phyloP scores from a whole-genome alignment of 2,113 vertebrate species.

The Rhinichthys klamathensis region DNA sequence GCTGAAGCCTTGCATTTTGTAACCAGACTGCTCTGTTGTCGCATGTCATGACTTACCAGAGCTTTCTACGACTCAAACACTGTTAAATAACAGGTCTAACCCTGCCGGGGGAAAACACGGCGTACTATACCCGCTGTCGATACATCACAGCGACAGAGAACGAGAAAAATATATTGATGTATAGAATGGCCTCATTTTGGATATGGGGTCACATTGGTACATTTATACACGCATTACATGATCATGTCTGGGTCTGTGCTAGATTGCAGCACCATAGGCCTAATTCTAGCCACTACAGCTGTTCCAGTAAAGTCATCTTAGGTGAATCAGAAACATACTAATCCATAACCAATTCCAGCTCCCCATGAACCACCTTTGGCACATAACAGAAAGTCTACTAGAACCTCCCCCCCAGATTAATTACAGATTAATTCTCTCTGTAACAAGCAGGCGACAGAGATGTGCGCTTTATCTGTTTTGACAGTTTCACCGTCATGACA shows the following conservation, averaged over 20 bases:
- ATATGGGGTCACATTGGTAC: slow-evolving; percentile 15
- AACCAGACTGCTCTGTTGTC: slow-evolving; percentile 41
- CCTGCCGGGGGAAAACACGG: neutral
- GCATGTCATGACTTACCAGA: slow-evolving; percentile 51
- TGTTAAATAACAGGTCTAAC: slow-evolving; percentile 29
- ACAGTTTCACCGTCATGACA: slow-evolving; percentile 48
- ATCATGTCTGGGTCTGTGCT: slow-evolving; percentile 7
- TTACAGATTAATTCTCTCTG: neutral
- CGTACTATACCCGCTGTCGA: neutral
- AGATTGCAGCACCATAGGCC: neutral
- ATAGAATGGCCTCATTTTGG: slow-evolving; percentile 1
- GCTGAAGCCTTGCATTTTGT: slow-evolving; percentile 17
- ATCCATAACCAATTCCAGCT: neutral
- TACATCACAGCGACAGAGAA: neutral
- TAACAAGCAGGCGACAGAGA: slow-evolving; percentile 23
- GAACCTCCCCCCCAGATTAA: neutral
- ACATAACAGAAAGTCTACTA: neutral
- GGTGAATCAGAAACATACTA: slow-evolving; percentile 46
- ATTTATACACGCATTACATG: slow-evolving; percentile 36
- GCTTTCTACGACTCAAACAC: slow-evolving; percentile 1
- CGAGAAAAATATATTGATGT: slow-evolving; percentile 16
- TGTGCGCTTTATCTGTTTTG: slow-evolving; percentile 3
- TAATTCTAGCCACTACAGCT: slow-evolving; percentile 38
- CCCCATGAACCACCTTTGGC: slow-evolving; percentile 51
- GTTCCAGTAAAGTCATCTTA: neutral